Conservation (phyloP, 2,113 vertebrate genomes). For the Leptosomus discolor region DNA sequence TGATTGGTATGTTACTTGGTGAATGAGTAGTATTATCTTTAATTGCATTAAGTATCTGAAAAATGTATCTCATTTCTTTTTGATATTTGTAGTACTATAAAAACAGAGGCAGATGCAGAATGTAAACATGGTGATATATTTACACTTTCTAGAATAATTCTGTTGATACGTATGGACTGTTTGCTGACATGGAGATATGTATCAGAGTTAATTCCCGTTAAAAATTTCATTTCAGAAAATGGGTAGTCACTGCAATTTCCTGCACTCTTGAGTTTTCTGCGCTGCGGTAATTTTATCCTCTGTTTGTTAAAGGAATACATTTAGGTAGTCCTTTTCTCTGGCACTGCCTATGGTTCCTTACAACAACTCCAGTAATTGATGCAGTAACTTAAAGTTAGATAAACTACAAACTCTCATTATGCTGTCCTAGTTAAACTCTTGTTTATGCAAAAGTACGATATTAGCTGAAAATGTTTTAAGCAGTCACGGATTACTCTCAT, state of each 20-base stretch:
- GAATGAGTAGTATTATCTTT: not conserved
- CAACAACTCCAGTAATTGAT: not conserved
- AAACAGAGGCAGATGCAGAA: not conserved
- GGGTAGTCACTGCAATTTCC: not conserved
- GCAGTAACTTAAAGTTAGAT: not conserved
- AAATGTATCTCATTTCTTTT: not conserved
- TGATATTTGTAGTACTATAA: not conserved
- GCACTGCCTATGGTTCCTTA: not conserved
- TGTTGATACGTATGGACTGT: not conserved
- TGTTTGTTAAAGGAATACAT: not conserved
- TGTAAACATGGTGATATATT: not conserved
- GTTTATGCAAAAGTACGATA: not conserved
- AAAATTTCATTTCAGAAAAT: not conserved
- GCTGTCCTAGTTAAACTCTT: not conserved
- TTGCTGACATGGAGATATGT: not conserved
- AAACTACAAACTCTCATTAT: not conserved
- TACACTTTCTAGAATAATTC: not conserved
- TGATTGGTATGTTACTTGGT: not conserved
- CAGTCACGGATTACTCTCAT: not conserved
- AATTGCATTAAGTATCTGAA: not conserved
- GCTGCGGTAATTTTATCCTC: not conserved
- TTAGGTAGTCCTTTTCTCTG: not conserved
- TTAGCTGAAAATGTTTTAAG: not conserved
- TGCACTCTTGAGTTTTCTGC: not conserved
- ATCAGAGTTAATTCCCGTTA: not conserved